Percentiles rank a stretch among this genome's conserved stretches.
phyloP scores from a whole-genome alignment of 2,797 vertebrate species.

The Phrynocephalus vlangalii region DNA sequence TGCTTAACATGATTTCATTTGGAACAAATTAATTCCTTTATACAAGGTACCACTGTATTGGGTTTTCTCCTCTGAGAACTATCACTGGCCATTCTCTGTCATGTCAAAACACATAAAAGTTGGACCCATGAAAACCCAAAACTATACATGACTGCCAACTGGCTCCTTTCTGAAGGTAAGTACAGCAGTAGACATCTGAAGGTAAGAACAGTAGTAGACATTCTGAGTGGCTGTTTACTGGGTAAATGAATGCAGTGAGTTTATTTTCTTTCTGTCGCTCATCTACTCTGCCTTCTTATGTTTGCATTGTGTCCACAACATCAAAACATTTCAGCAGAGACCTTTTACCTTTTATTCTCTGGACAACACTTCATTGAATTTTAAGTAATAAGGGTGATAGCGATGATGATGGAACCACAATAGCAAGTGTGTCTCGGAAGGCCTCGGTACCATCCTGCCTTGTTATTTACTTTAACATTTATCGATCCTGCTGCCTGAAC shows the following conservation, averaged over 20 bases:
- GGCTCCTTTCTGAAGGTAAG: not conserved
- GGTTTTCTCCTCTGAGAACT: not conserved
- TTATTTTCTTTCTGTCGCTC: not conserved
- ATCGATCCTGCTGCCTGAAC: not conserved
- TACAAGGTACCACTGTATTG: too few relatives aligned
- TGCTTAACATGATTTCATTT: too few relatives aligned
- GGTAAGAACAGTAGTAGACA: not conserved
- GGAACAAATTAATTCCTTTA: too few relatives aligned
- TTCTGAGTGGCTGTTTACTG: not conserved
- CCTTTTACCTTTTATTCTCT: not conserved
- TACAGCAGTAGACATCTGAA: not conserved
- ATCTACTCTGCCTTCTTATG: not conserved
- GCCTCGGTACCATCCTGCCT: not conserved
- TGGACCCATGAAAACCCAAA: too few relatives aligned
- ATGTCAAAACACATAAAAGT: not conserved
- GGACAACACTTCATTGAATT: not conserved
- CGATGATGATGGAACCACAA: not conserved
- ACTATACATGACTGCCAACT: not conserved
- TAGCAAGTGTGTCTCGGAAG: not conserved
- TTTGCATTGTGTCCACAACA: too few relatives aligned
- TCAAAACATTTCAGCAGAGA: not conserved
- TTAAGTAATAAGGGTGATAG: not conserved
- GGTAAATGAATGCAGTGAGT: not conserved
- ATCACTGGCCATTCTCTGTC: not conserved
- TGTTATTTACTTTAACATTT: conserved; percentile 13